Evolutionary conservation across 2,888 invertebrate species (phyloP).

Genomic region (Orthosia cruda): DNA sequence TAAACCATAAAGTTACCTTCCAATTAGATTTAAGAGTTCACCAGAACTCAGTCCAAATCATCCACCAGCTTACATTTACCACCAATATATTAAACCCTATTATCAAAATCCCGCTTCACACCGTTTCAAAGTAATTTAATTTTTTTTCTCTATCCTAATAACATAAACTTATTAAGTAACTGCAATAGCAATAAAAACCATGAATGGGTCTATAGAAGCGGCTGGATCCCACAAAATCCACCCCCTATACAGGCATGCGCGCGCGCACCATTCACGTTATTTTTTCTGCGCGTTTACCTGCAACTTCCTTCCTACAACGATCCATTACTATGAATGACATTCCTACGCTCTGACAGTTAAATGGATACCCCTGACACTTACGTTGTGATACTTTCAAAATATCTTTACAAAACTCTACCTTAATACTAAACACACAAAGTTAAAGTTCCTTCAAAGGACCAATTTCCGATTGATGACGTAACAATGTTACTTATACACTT

Average conservation of each 20-base stretch:
- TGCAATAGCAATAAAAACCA: constrained; percentile 72
- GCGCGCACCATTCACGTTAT: constrained; percentile 79
- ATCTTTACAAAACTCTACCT: constrained; percentile 54
- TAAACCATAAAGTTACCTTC: not conserved
- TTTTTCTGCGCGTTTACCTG: constrained; percentile 87
- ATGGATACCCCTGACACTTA: constrained; percentile 85
- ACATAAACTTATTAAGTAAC: constrained; percentile 75
- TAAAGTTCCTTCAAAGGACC: constrained; percentile 57
- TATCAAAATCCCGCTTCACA: constrained; percentile 39
- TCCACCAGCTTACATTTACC: constrained; percentile 13
- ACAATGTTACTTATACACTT: constrained; percentile 32
- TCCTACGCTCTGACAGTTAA: constrained; percentile 87
- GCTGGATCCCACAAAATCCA: constrained; percentile 74
- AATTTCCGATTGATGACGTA: constrained; percentile 43
- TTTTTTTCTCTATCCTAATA: constrained; percentile 65
- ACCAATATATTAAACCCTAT: constrained; percentile 27
- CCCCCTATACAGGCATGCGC: constrained; percentile 75
- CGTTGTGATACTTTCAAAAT: constrained; percentile 66
- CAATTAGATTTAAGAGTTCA: constrained; percentile 32
- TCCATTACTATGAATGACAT: constrained; percentile 90
- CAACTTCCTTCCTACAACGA: constrained; percentile 91
- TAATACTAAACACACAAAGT: constrained; percentile 49
- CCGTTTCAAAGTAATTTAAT: constrained; percentile 51
- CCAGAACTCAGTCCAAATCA: constrained; percentile 1
- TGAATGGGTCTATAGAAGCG: constrained; percentile 62